phyloP scores from a whole-genome alignment of 2,797 vertebrate genomes.

The Xenops minutus region DNA sequence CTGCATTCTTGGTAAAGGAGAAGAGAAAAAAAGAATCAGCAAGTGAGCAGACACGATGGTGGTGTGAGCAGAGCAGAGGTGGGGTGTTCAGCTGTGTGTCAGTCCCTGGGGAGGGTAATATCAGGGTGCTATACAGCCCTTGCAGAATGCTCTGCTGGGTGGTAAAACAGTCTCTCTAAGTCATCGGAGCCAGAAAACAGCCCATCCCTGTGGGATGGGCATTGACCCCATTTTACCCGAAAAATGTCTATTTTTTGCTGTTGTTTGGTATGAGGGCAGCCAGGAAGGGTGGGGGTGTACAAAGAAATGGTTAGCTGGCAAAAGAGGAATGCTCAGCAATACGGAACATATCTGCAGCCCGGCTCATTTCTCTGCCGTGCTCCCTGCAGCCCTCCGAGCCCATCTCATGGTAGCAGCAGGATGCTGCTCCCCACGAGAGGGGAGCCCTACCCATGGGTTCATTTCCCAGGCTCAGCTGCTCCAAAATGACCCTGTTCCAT shows the following conservation, averaged over 20 bases:
- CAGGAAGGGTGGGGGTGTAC: not conserved
- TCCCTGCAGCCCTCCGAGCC: not conserved
- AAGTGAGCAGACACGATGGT: not conserved
- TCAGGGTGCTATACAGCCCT: not conserved
- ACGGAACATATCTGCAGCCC: not conserved
- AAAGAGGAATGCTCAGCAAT: not conserved
- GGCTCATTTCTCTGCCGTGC: rapidly evolving
- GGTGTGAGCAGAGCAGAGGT: not conserved
- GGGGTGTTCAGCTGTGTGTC: not conserved
- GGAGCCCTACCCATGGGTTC: rapidly evolving
- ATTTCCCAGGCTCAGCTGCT: not conserved
- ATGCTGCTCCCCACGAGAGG: rapidly evolving
- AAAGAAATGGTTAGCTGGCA: not conserved
- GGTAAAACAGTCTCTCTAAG: not conserved
- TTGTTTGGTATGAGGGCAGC: not conserved
- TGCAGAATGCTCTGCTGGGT: not conserved
- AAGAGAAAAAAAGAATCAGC: rapidly evolving
- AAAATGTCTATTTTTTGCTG: not conserved
- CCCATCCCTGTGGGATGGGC: not conserved
- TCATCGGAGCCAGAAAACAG: not conserved
- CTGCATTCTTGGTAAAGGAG: not conserved
- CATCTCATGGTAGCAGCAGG: rapidly evolving
- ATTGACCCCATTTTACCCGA: not conserved
- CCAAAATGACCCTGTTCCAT: not conserved
- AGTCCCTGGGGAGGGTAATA: rapidly evolving